A percentile compares a stretch with the other conserved stretches of the same genome.
Conservation (phyloP, 2,797 vertebrate genomes). For the Avahi laniger region DNA sequence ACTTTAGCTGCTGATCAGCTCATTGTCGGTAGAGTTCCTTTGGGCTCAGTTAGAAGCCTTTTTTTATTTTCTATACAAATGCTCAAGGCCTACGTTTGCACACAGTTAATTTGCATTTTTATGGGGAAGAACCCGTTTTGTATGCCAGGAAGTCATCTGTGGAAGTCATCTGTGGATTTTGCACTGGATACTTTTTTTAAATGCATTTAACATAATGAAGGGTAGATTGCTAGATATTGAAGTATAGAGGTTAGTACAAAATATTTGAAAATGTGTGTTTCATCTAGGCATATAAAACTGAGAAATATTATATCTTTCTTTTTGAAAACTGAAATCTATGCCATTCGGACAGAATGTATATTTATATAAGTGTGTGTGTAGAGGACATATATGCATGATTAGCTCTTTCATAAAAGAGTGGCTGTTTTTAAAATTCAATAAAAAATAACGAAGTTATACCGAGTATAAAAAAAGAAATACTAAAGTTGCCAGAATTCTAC, state of each 20-base stretch:
- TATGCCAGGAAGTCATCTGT: constrained; percentile 71
- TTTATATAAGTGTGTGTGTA: background rate
- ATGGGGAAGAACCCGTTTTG: constrained; percentile 77
- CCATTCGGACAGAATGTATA: background rate
- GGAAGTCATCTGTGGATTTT: constrained; percentile 65
- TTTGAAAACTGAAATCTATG: constrained; percentile 52
- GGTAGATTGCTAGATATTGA: constrained; percentile 77
- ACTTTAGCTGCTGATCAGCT: constrained; percentile 35
- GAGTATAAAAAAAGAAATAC: constrained; percentile 61
- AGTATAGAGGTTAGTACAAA: constrained; percentile 70
- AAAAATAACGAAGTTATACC: constrained; percentile 62
- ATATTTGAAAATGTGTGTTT: constrained; percentile 69
- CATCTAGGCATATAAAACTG: constrained; percentile 63
- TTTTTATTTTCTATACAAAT: constrained; percentile 77
- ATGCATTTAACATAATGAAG: constrained; percentile 79
- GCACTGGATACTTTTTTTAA: constrained; percentile 71
- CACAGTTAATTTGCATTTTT: constrained; percentile 82
- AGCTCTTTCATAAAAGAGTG: constrained; percentile 53
- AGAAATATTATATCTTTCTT: constrained; percentile 51
- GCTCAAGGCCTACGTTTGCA: constrained; percentile 70
- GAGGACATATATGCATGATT: constrained; percentile 32
- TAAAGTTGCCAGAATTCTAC: constrained; percentile 54
- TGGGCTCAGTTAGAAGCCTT: constrained; percentile 69
- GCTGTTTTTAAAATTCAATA: constrained; percentile 64
- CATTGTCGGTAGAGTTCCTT: constrained; percentile 64